Conservation (phyloP, 2,113 vertebrate species). For the Zosterops pallidus region DNA sequence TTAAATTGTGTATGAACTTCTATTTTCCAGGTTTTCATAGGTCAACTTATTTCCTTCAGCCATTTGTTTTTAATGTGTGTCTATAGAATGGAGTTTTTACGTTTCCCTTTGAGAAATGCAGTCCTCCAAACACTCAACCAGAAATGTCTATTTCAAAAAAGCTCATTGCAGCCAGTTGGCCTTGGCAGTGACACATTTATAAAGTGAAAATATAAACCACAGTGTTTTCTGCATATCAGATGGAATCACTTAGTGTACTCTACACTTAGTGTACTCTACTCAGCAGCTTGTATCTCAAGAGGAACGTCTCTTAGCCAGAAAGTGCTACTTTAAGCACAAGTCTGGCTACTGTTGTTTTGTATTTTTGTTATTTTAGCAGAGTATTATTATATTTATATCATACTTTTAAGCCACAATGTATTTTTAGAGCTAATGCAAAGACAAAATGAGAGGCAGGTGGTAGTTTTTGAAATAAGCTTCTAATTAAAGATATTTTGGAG, state of each 20-base stretch:
- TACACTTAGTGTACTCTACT: constrained; percentile 37
- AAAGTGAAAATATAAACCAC: constrained; percentile 71
- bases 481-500: constrained; percentile 5
- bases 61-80: constrained; percentile 58
- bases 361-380: not conserved
- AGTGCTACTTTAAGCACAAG: constrained; percentile 55
- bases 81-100: constrained; percentile 53
- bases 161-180: constrained; percentile 59
- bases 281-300: constrained; percentile 36
- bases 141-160: constrained; percentile 67
- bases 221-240: constrained; percentile 66
- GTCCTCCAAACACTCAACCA: constrained; percentile 53
- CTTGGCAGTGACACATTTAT: constrained; percentile 69
- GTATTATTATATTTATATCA: not conserved
- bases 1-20: not conserved
- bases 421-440: constrained; percentile 11
- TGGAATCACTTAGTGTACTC: constrained; percentile 69
- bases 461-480: constrained; percentile 28
- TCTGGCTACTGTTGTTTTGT: constrained; percentile 57
- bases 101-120: constrained; percentile 51
- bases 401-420: not conserved
- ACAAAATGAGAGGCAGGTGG: not conserved
- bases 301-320: constrained; percentile 30
- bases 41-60: constrained; percentile 38
- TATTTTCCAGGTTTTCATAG: constrained; percentile 33